Conservation (phyloP, 2,888 invertebrate genomes). For the Erannis defoliaria region DNA sequence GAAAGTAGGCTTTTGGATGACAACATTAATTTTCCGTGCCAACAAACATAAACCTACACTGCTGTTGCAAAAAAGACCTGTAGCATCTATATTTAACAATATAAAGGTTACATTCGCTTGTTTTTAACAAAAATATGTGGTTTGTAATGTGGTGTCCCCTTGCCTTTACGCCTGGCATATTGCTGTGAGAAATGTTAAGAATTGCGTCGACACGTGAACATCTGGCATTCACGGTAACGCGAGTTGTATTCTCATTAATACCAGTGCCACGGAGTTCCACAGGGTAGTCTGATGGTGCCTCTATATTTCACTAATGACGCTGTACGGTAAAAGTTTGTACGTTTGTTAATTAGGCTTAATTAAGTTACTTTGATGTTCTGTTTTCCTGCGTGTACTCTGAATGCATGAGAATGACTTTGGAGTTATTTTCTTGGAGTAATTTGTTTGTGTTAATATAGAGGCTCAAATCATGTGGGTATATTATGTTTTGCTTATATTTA, state of each 20-base stretch:
- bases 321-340: conserved; percentile 23
- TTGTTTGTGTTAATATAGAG: not conserved
- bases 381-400: conserved; percentile 15
- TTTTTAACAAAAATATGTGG: conserved; percentile 21
- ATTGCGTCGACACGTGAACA: conserved; percentile 60
- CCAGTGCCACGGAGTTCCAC: conserved; percentile 7
- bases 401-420: conserved; percentile 16
- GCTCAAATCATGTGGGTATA: too few relatives aligned
- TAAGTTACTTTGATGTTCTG: conserved; percentile 19
- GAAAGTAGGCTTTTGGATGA: conserved; percentile 59
- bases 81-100: conserved; percentile 13
- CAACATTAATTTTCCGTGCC: conserved; percentile 66
- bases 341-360: conserved; percentile 22
- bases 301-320: conserved; percentile 26
- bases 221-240: conserved; percentile 41
- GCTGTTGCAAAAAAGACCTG: conserved; percentile 4
- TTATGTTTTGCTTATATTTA: too few relatives aligned
- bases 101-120: conserved; percentile 47
- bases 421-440: conserved; percentile 11
- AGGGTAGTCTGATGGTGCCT: conserved; percentile 4
- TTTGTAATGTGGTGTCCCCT: conserved; percentile 42
- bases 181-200: conserved; percentile 60
- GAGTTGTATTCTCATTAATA: conserved; percentile 25
- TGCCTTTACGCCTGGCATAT: conserved; percentile 57
- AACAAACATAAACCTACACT: conserved; percentile 41